These are phyloP conservation scores for Crossocerus cetratus DNA, from an alignment of 2,888 invertebrate genomes.

Conservation along the genomic window DNA sequence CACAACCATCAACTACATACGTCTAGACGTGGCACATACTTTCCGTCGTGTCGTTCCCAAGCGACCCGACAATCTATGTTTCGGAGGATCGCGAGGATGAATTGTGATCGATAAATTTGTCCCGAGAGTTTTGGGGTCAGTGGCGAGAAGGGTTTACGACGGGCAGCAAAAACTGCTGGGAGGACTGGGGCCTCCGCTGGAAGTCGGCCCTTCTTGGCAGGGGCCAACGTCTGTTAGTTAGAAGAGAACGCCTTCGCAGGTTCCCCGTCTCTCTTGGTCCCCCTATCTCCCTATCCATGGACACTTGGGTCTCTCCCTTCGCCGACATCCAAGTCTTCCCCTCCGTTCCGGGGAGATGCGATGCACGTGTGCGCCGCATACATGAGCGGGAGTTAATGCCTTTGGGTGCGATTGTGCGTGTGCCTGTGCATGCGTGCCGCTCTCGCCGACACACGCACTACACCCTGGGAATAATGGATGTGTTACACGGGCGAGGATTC, in stretches of 20 bases:
- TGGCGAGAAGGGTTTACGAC: neutral
- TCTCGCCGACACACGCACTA: conserved; percentile 26
- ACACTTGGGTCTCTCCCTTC: conserved; percentile 8
- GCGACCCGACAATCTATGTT: no score
- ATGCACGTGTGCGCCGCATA: conserved; percentile 18
- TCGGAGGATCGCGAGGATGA: no score
- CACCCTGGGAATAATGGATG: conserved; percentile 64
- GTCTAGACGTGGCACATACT: no score
- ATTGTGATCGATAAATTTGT: neutral
- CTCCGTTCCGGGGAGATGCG: conserved; percentile 5
- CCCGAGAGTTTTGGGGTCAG: neutral
- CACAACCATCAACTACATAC: no score
- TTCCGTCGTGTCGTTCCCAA: no score
- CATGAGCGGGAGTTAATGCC: conserved; percentile 6
- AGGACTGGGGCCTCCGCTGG: neutral
- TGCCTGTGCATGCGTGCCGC: conserved; percentile 9
- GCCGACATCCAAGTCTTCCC: neutral
- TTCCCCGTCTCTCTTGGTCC: neutral
- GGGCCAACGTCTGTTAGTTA: conserved; percentile 9
- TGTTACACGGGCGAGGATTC: conserved; percentile 64
- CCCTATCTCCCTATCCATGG: neutral
- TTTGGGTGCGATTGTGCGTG: conserved; percentile 7
- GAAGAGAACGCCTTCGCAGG: conserved; percentile 1
- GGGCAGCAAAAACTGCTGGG: neutral
- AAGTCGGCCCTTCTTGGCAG: conserved; percentile 7